Evolutionary conservation across 2,888 invertebrate species (phyloP).

Genomic region (Oithona nana): DNA sequence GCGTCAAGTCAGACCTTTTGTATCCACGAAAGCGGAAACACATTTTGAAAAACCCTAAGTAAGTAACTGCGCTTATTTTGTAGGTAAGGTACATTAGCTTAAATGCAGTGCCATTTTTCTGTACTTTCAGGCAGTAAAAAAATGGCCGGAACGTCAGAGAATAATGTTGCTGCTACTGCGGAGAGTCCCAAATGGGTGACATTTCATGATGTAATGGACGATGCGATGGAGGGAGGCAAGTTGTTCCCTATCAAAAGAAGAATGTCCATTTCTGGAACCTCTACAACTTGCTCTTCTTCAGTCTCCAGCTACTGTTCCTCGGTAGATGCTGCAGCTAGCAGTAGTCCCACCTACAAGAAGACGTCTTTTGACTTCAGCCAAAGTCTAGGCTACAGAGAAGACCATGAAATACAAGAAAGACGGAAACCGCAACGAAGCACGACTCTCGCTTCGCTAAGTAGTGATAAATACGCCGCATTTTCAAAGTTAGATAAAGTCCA

Average conservation of each 20-base stretch:
- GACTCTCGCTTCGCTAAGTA: background rate
- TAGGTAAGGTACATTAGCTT: too few species aligned
- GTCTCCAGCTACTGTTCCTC: background rate
- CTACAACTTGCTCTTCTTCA: background rate
- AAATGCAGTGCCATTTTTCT: too few species aligned
- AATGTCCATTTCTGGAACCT: background rate
- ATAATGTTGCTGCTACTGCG: too few species aligned
- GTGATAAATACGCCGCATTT: constrained; percentile 8
- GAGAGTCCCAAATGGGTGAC: background rate
- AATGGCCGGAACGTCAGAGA: too few species aligned
- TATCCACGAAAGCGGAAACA: too few species aligned
- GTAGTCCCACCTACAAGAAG: background rate
- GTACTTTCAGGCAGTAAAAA: too few species aligned
- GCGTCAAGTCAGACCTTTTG: too few species aligned
- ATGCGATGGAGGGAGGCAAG: background rate
- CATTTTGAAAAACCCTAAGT: too few species aligned
- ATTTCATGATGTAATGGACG: background rate
- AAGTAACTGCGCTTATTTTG: too few species aligned
- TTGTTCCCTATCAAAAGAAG: background rate
- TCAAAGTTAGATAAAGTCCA: background rate
- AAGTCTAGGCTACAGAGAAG: background rate
- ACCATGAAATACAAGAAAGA: background rate
- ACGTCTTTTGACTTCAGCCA: background rate
- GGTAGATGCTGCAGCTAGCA: background rate
- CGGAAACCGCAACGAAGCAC: background rate